phyloP scores from a whole-genome alignment of 2,113 vertebrate species.

The Pelodiscus sinensis region DNA sequence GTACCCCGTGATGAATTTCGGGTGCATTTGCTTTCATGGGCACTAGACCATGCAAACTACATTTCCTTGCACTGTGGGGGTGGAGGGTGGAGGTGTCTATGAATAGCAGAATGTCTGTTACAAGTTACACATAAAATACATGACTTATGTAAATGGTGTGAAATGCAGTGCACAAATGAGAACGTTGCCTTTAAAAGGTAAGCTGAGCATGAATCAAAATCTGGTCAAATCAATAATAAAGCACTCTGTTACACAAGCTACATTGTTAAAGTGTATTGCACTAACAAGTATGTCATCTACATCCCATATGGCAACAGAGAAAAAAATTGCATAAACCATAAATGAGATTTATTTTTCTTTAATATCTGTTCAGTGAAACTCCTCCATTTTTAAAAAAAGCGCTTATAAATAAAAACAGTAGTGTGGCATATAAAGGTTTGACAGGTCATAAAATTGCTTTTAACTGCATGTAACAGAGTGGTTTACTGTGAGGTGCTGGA shows the following conservation, averaged over 20 bases:
- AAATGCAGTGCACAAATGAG: not conserved
- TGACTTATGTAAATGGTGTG: not conserved
- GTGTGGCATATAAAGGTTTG: not conserved
- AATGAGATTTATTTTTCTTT: not conserved
- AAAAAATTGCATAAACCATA: not conserved
- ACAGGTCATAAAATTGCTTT: not conserved
- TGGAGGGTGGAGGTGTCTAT: not conserved
- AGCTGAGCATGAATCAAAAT: not conserved
- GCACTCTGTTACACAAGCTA: not conserved
- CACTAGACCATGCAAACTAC: not conserved
- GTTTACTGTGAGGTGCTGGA: not conserved
- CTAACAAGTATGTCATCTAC: not conserved
- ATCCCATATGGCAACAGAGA: not conserved
- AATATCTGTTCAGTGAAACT: not conserved
- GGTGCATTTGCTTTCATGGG: not conserved
- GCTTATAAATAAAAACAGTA: not conserved
- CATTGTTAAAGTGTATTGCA: not conserved
- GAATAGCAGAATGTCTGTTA: not conserved
- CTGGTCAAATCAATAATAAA: not conserved
- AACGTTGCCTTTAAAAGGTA: not conserved
- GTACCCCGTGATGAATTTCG: not conserved
- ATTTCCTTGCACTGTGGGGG: no score
- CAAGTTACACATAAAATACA: fast-evolving
- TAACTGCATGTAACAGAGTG: not conserved
- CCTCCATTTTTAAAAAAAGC: not conserved